Evolutionary conservation across 2,888 invertebrate genomes (phyloP).

Genomic region (Acrocera orbiculus): DNA sequence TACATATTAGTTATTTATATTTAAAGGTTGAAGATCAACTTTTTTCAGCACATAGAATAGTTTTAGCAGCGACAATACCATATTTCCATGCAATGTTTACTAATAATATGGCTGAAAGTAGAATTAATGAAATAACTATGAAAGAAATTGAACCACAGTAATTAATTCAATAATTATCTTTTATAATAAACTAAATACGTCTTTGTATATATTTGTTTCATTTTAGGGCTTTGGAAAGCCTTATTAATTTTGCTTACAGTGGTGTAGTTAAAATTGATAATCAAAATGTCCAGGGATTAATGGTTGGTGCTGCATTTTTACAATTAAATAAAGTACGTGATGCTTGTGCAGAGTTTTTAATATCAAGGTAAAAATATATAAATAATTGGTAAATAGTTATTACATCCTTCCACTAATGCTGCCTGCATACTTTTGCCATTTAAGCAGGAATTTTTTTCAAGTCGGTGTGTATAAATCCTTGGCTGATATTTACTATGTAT

Average conservation of each 20-base stretch:
- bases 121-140: conserved; percentile 62
- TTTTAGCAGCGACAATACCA: conserved; percentile 70
- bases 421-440: too few relatives aligned
- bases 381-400: too few relatives aligned
- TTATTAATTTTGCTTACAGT: conserved; percentile 75
- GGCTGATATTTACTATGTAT: too few relatives aligned
- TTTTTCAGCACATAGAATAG: conserved; percentile 66
- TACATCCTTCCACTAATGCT: too few relatives aligned
- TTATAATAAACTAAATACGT: not conserved
- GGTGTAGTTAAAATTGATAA: conserved; percentile 58
- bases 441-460: too few relatives aligned
- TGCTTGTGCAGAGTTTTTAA: conserved; percentile 66
- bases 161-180: conserved; percentile 16
- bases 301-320: conserved; percentile 70
- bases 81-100: conserved; percentile 86
- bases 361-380: conserved; percentile 42
- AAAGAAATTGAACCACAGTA: conserved; percentile 64
- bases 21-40: conserved; percentile 56
- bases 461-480: too few relatives aligned
- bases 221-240: conserved; percentile 55
- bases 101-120: conserved; percentile 71
- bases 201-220: conserved; percentile 13
- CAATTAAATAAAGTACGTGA: conserved; percentile 62
- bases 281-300: conserved; percentile 64
- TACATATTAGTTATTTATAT: conserved; percentile 11